Base-by-base conservation (phyloP, 2,888 invertebrate genomes). In the Ypsolopha sequella region DNA sequence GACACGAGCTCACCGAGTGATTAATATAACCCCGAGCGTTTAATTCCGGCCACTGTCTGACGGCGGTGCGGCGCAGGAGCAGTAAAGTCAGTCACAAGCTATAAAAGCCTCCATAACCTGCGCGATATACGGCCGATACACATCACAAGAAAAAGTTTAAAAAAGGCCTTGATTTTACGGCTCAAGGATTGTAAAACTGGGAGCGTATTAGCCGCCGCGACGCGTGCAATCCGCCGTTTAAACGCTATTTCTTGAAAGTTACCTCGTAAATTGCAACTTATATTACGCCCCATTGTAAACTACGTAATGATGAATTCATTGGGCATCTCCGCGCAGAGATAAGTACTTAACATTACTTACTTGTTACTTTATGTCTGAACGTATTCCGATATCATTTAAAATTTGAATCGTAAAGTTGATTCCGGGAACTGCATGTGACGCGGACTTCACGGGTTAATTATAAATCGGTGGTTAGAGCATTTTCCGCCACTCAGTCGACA, bases 31-130 rank as follows among this genome's bases (percentile, higher is more conserved):
- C 13, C 33, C 24, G n/a, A 44, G 36, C 38, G 48, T 43, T 13
- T 11, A 43, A 43, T 56, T 62, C 64, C 64, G 62, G 66, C 62
- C 60, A 60, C 59, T 56, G 24, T 24, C 24, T 24, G n/a, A n/a
- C n/a, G n/a, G n/a, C n/a, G n/a, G n/a, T n/a, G n/a, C n/a, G n/a
- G 72, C 66, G 75, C 68, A 78, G 76, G 73, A 57, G 73, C 68
- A 72, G 73, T 85, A 84, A 85, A 84, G 77, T 82, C 79, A 78
- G 82, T 82, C 84, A 80, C 80, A 78, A 75, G 78, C 61, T 70
- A 68, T 84, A 78, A 84, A 84, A 67, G 55, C 56, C 55, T 75
- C 74, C 68, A 79, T 85, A 85, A 82, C 76, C 59, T 75, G 57
- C 55, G 58, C 78, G 66, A 80, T 84, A 82, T 85, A 82, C 71